These are phyloP conservation scores for Asarcornis scutulata DNA, from an alignment of 2,113 vertebrate genomes.

Conservation along the genomic window DNA sequence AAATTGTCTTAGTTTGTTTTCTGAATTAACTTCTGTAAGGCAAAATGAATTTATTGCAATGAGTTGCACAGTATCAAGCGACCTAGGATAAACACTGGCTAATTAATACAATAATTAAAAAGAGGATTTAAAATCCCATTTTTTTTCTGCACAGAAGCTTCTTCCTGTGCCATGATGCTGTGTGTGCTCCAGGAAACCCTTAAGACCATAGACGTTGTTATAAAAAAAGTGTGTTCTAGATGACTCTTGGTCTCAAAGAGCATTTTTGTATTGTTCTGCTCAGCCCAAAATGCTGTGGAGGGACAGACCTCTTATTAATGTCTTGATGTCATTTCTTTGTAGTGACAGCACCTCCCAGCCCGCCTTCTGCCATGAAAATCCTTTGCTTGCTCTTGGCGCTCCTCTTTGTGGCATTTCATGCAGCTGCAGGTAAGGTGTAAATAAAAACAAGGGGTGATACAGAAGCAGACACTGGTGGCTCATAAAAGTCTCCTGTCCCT, in stretches of 20 bases:
- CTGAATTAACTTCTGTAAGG: neutral
- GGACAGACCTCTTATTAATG: neutral
- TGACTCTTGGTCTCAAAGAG: neutral
- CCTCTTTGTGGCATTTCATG: neutral
- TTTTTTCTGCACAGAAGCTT: neutral
- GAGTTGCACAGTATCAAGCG: neutral
- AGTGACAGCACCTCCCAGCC: neutral
- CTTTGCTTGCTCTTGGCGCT: slow-evolving; percentile 6
- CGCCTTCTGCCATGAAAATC: slow-evolving; percentile 41
- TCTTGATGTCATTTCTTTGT: neutral
- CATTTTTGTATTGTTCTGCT: neutral
- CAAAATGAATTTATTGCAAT: neutral
- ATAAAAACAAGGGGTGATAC: neutral
- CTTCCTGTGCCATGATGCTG: neutral
- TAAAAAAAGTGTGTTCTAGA: neutral
- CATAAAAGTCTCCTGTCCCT: neutral
- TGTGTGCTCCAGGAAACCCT: neutral
- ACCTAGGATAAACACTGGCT: neutral
- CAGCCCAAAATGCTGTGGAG: neutral
- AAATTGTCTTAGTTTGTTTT: neutral
- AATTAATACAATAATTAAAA: neutral
- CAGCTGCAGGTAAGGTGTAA: slow-evolving; percentile 34
- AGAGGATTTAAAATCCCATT: neutral
- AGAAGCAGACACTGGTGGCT: neutral
- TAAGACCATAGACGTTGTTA: neutral